A percentile compares a stretch with the other conserved stretches of the same genome.
Conservation (phyloP, 2,797 vertebrate genomes). For the Sebastiscus albofasciatus region DNA sequence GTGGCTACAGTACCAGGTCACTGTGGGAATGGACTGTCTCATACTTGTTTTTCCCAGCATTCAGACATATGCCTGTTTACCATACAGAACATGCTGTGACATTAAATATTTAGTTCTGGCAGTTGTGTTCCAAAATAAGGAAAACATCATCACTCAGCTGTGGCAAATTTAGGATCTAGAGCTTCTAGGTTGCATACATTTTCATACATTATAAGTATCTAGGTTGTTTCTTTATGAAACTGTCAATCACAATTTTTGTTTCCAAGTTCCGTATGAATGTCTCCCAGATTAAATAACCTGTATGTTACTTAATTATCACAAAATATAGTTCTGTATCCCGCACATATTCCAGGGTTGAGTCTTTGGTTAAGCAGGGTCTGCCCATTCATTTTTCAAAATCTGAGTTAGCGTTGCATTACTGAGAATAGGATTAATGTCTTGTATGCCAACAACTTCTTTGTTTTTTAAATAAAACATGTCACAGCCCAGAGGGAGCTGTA, state of each 20-base stretch:
- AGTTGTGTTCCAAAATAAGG: neutral
- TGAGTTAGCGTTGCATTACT: neutral
- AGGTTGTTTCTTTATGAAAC: neutral
- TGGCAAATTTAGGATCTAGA: neutral
- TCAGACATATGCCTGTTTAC: neutral
- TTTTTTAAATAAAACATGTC: constrained; percentile 23
- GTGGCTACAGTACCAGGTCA: neutral
- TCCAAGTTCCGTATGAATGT: neutral
- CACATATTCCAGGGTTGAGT: neutral
- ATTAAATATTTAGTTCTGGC: constrained; percentile 26
- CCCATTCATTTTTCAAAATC: neutral
- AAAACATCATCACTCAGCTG: neutral
- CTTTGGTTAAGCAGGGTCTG: neutral
- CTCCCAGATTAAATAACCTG: neutral
- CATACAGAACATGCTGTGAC: neutral
- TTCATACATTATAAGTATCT: constrained; percentile 19
- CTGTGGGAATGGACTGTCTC: neutral
- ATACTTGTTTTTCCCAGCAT: neutral
- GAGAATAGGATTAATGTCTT: neutral
- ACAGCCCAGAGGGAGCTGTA: neutral
- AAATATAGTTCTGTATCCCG: neutral
- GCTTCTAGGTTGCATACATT: constrained; percentile 18
- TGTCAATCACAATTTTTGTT: neutral
- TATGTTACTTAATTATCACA: neutral
- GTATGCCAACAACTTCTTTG: neutral